Evolutionary conservation across 2,797 vertebrate genomes (phyloP).

Genomic region (Orientallactaga sibirica): DNA sequence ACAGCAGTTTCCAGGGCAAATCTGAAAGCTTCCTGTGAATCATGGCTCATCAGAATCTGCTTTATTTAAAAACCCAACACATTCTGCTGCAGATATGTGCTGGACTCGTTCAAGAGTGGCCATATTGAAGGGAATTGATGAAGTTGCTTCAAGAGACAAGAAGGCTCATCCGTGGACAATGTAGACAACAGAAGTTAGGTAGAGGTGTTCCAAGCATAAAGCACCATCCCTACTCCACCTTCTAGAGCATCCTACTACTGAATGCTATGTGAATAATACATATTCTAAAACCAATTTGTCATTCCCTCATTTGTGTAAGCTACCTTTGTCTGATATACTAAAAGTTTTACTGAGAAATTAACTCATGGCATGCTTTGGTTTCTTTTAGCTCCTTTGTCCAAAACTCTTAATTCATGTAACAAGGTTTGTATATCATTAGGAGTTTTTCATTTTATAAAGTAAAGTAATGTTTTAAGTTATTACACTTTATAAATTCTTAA

Average conservation of each 20-base stretch:
- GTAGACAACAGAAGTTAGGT: not conserved
- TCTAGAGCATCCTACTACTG: not conserved
- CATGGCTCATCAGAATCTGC: constrained; percentile 27
- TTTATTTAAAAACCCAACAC: constrained; percentile 65
- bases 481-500: not conserved
- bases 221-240: too few species aligned
- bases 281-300: not conserved
- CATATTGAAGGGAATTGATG: constrained; percentile 39
- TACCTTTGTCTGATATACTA: not conserved
- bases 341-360: not conserved
- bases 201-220: not conserved
- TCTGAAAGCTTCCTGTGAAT: constrained; percentile 54
- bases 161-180: not conserved
- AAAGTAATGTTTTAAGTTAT: not conserved
- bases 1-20: constrained; percentile 58
- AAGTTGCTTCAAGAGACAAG: constrained; percentile 44
- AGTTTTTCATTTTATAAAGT: not conserved
- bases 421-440: not conserved
- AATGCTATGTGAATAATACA: not conserved
- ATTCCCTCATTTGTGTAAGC: not conserved
- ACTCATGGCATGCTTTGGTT: not conserved
- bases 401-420: not conserved
- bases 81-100: constrained; percentile 38
- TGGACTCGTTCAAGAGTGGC: not conserved
- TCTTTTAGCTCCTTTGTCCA: too few species aligned